phyloP scores from a whole-genome alignment of 2,113 vertebrate species.

The Daubentonia madagascariensis region DNA sequence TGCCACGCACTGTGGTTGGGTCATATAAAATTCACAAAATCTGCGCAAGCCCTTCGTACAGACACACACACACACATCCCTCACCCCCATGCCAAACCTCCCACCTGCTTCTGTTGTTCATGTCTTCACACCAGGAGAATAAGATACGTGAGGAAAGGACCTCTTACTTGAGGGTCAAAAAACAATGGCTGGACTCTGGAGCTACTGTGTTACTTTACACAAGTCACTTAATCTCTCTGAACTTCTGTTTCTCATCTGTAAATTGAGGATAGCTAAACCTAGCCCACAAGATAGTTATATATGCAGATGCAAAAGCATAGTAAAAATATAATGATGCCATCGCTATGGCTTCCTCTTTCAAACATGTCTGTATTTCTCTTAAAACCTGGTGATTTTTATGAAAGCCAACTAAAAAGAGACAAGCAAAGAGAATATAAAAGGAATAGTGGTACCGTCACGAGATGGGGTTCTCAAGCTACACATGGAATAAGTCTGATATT shows the following conservation, averaged over 20 bases:
- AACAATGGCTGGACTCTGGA: not conserved
- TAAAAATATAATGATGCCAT: not conserved
- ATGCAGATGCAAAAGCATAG: not conserved
- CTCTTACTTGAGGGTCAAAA: not conserved
- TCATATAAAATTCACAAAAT: not conserved
- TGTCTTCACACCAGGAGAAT: not conserved
- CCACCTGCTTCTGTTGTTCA: not conserved
- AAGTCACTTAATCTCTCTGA: not conserved
- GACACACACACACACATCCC: not conserved
- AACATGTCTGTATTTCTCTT: not conserved
- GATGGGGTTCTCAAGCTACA: not conserved
- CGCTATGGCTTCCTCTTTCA: not conserved
- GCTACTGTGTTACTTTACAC: not conserved
- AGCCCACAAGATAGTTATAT: not conserved
- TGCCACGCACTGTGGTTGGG: not conserved
- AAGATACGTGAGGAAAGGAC: not conserved
- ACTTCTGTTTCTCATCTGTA: not conserved
- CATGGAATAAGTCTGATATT: not conserved
- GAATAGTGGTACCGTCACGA: not conserved
- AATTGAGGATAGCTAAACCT: not conserved
- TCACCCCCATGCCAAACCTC: not conserved
- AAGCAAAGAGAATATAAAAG: not conserved
- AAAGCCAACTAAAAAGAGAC: not conserved
- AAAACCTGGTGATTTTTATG: not conserved
- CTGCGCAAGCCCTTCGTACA: not conserved